A percentile compares a stretch with the other conserved stretches of the same genome.
These are phyloP conservation scores for Paraescarpia echinospica DNA, from an alignment of 1,140 invertebrate genomes.

Conservation along the genomic window DNA sequence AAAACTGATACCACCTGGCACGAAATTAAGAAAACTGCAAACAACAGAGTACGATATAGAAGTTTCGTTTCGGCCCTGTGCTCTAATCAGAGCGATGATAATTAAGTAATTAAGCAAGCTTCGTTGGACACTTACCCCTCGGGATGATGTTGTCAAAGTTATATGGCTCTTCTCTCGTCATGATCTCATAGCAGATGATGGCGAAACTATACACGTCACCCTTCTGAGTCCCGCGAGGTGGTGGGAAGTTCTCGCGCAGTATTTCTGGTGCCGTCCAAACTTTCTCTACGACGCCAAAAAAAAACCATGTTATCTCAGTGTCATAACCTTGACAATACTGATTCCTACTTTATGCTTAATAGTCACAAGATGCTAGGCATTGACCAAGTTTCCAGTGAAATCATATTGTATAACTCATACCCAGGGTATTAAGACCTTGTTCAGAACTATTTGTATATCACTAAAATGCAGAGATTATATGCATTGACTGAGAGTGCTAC, in stretches of 20 bases:
- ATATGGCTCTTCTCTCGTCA: slow-evolving; percentile 29
- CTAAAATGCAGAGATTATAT: too few species aligned
- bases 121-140: slow-evolving; percentile 19
- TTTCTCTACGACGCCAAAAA: slow-evolving; percentile 17
- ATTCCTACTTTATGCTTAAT: background rate
- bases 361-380: background rate
- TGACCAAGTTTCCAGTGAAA: background rate
- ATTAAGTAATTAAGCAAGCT: too few species aligned
- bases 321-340: background rate
- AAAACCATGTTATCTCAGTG: background rate
- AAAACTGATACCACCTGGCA: too few species aligned
- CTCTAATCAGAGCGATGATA: too few species aligned
- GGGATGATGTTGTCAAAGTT: slow-evolving; percentile 28
- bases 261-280: slow-evolving; percentile 33
- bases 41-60: too few species aligned
- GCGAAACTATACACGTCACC: slow-evolving; percentile 31
- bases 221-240: slow-evolving; percentile 22
- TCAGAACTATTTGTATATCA: too few species aligned
- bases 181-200: slow-evolving; percentile 31
- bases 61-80: too few species aligned
- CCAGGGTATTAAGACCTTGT: too few species aligned
- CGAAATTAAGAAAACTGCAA: too few species aligned
- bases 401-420: background rate
- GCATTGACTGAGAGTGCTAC: too few species aligned
- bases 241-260: slow-evolving; percentile 28